These are phyloP conservation scores for Nebria salina DNA, from an alignment of 2,888 invertebrate genomes.

Conservation along the genomic window DNA sequence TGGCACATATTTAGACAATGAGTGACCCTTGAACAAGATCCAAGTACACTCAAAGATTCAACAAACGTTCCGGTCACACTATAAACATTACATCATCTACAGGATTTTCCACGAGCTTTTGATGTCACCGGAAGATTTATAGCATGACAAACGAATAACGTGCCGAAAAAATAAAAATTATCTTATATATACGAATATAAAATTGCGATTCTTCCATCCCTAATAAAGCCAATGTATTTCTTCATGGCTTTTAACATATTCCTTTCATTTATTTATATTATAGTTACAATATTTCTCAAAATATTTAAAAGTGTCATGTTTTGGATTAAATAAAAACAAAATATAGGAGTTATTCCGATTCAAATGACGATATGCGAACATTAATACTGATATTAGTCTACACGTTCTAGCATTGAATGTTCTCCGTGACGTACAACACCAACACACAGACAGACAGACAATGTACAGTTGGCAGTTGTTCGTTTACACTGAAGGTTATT, in stretches of 20 bases:
- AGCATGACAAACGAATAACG: constrained; percentile 36
- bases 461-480: constrained; percentile 40
- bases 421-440: constrained; percentile 42
- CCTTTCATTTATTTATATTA: too few species aligned
- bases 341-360: too few species aligned
- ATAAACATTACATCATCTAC: constrained; percentile 41
- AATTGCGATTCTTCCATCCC: too few species aligned
- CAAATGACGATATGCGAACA: too few species aligned
- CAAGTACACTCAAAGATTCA: constrained; percentile 42
- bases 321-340: too few species aligned
- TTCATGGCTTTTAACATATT: too few species aligned
- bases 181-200: neutral
- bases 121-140: constrained; percentile 39
- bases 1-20: constrained; percentile 26
- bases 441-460: constrained; percentile 20
- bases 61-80: constrained; percentile 37
- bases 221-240: too few species aligned
- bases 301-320: too few species aligned
- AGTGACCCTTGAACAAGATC: constrained; percentile 31
- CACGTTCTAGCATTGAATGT: constrained; percentile 40
- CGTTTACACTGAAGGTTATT: constrained; percentile 27
- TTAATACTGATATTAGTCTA: neutral
- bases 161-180: constrained; percentile 18
- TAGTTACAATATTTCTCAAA: too few species aligned
- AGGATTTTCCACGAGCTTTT: constrained; percentile 40